Evolutionary conservation across 2,113 vertebrate genomes (phyloP), one percentile per base, ranked within the genome.

Genomic region (Istiophorus platypterus): DNA sequence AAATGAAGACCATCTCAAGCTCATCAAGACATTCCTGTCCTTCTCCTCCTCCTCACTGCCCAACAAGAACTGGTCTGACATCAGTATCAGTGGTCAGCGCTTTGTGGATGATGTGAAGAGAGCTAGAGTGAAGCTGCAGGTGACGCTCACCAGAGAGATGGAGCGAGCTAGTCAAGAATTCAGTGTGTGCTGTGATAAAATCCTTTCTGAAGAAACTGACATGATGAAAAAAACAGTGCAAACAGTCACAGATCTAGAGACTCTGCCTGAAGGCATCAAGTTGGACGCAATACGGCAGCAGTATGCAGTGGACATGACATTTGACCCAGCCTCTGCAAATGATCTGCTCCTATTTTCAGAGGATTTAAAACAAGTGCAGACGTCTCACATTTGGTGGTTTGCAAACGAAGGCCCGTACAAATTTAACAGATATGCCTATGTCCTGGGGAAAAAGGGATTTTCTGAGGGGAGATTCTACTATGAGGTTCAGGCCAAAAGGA

Each of bases 391-490:
- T 31, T 1, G 27, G 52, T 39, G 47, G 63, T 9, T 74, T 81
- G 15, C 17, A 37, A 0, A 2, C 27, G 12, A 20, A 14, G 59
- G 12, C 8, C 82, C 64, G 17, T 13, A 22, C 0, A 52, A 5
- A 13, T 24, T 82, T 1, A 47, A 69, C 29, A 4, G 2, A 31
- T 78, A 22, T 81, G 18, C 24, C 17, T 73, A 8, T 39, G 39
- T 85, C 39, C 54, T 67, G 27, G 51, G 29, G 20, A 61, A 79
- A 59, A 52, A 31, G 29, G 51, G 59, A 31, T 45, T 85, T 22
- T 70, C 63, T 37, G 4, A n/a, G 52, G 85, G 86, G 8, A 89
- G n/a, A 75, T 69, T 34, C 58, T 85, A 68, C 52, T 84, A 26
- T 18, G 80, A 81, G 41, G 71, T 89, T 68, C 0, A 72, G 24